A percentile compares a stretch with the other conserved stretches of the same genome.
Conservation (phyloP, 2,797 vertebrate species). For the Leptoclinus maculatus region DNA sequence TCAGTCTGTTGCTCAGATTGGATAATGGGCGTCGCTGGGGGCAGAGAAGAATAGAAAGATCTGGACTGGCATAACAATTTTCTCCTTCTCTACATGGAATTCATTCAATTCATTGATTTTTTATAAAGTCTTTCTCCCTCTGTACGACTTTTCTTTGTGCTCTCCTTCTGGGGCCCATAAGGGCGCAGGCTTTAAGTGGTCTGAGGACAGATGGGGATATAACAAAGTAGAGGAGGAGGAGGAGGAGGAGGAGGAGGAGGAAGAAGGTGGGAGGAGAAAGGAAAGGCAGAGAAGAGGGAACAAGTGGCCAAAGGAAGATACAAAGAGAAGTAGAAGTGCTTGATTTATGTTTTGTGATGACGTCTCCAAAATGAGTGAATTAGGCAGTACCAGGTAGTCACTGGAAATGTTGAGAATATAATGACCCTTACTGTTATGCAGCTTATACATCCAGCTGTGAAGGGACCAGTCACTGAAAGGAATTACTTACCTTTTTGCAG, state of each 20-base stretch:
- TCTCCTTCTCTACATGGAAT: constrained; percentile 48
- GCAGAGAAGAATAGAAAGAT: constrained; percentile 33
- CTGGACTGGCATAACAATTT: constrained; percentile 30
- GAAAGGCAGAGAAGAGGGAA: constrained; percentile 15
- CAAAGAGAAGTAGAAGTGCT: not conserved
- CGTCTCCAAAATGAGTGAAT: constrained; percentile 8
- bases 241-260: not conserved
- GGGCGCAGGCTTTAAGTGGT: constrained; percentile 37
- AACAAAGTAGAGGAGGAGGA: constrained; percentile 18
- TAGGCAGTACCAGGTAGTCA: not conserved
- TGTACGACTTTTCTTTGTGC: constrained; percentile 47
- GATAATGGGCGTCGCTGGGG: constrained; percentile 54
- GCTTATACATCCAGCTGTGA: not conserved
- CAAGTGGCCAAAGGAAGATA: not conserved
- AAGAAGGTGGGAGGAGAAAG: constrained; percentile 13
- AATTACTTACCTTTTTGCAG: not conserved
- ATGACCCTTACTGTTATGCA: not conserved
- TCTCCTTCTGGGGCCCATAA: not conserved
- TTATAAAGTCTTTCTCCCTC: constrained; percentile 24
- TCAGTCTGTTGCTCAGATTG: constrained; percentile 50
- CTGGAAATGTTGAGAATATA: not conserved
- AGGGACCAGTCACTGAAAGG: not conserved
- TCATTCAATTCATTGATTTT: constrained; percentile 72
- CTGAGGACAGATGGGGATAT: constrained; percentile 35
- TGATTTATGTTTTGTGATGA: not conserved